A percentile compares a stretch with the other conserved stretches of the same genome.
Conservation (phyloP, 2,888 invertebrate genomes). For the Cephus spinipes region DNA sequence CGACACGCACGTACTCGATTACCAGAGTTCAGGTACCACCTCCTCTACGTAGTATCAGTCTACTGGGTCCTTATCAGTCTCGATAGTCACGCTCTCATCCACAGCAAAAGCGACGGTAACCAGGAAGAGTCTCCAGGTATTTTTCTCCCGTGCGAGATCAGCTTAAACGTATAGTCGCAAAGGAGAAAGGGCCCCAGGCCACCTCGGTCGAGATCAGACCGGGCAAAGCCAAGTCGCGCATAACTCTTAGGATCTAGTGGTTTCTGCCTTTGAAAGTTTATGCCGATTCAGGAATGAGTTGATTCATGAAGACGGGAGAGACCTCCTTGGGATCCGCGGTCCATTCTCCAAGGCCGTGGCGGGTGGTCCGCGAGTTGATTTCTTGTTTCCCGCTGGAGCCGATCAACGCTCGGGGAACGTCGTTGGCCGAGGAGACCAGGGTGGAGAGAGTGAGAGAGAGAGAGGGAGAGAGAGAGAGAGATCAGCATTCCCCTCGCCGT, state of each 20-base stretch:
- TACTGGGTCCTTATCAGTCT: too few relatives aligned
- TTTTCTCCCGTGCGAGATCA: slow-evolving; percentile 1
- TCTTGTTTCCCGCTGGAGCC: slow-evolving; percentile 59
- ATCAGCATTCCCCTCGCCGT: slow-evolving; percentile 39
- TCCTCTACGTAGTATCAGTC: too few relatives aligned
- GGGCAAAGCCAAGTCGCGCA: slow-evolving; percentile 20
- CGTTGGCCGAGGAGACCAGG: slow-evolving; percentile 2
- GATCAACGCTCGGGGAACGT: slow-evolving; percentile 1
- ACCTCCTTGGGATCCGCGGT: slow-evolving; percentile 65
- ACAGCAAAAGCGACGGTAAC: neutral
- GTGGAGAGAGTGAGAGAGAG: neutral
- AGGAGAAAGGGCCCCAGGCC: too few relatives aligned
- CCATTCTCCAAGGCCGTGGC: slow-evolving; percentile 58
- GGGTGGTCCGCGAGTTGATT: slow-evolving; percentile 66
- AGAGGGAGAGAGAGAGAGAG: slow-evolving; percentile 19
- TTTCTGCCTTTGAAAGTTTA: slow-evolving; percentile 55
- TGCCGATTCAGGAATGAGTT: slow-evolving; percentile 63
- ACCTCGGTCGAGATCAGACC: too few relatives aligned
- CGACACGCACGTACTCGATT: too few relatives aligned
- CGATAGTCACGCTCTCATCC: neutral
- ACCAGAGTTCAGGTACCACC: too few relatives aligned
- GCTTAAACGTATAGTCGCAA: neutral
- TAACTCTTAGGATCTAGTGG: slow-evolving; percentile 44
- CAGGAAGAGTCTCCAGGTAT: too few relatives aligned
- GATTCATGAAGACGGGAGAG: slow-evolving; percentile 67